Base-by-base conservation (phyloP, 2,113 vertebrate genomes). In the Pongo pygmaeus region DNA sequence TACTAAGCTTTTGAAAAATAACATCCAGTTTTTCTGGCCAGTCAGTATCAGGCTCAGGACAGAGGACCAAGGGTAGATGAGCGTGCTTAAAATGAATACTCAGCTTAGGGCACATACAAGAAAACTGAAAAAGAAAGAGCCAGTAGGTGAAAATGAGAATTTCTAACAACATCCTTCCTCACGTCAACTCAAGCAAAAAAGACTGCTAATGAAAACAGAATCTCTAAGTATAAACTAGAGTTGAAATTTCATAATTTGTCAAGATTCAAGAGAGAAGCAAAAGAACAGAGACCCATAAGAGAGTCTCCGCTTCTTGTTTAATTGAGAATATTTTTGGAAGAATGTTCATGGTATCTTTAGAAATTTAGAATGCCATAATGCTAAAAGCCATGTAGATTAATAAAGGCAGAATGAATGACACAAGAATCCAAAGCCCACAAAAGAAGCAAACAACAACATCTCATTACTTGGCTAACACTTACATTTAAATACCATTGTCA, bases 291-390 rank as follows among this genome's bases (percentile, higher is more conserved):
- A 90, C 10, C 8, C 40, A 7, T 74, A 38, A 64, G 87, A 91
- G 32, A 72, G 9, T 4, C 32, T 85, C 25, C 78, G 2, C 22
- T 74, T 86, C 79, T 90, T 59, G 77, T 25, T 83, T 88, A 96
- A 95, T 0, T 50, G 38, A 93, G 97, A 75, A 22, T 61, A 75
- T 27, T 91, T 97, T 67, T n/a, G 5, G 40, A 50, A 97, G 27
- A 96, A 83, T 77, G n/a, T 77, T 93, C 59, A 89, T 83, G 46
- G 78, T 57, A 67, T 61, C 89, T 95, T 93, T 85, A 96, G 72
- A 92, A 81, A 27, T 69, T 69, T 30, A 94, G 20, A 59, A 94
- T 93, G 85, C 6, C 90, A 91, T 46, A 72, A 93, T 57, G 52
- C 59, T 91, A 85, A 91, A 91, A 46, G n/a, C n/a, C 23, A n/a